These are phyloP conservation scores for Fratercula arctica DNA, from an alignment of 2,797 vertebrate genomes.

Conservation along the genomic window DNA sequence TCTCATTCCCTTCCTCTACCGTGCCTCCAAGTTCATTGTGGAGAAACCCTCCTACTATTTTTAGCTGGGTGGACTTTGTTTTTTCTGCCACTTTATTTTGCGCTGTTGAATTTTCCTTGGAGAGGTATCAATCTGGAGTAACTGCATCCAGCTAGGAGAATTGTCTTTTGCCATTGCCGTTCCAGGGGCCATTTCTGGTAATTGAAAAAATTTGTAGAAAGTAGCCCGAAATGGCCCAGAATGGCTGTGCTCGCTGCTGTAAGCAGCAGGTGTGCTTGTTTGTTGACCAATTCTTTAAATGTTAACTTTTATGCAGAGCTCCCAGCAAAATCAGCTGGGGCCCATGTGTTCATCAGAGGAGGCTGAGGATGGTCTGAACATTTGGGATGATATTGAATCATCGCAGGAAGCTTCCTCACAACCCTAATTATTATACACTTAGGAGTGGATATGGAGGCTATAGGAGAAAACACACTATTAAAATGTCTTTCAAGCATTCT, in stretches of 20 bases:
- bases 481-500: not conserved
- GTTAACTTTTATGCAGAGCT: not conserved
- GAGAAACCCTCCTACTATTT: not conserved
- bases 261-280: conserved; percentile 36
- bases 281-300: not conserved
- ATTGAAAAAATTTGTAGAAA: not conserved
- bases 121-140: not conserved
- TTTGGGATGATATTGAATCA: not conserved
- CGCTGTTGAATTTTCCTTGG: not conserved
- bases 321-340: not conserved
- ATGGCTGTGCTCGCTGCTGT: not conserved
- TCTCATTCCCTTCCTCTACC: not conserved
- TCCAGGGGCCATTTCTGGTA: not conserved
- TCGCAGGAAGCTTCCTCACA: not conserved
- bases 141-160: not conserved
- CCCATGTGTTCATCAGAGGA: not conserved
- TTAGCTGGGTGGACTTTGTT: not conserved
- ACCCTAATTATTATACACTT: not conserved
- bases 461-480: not conserved
- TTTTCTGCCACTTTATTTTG: not conserved
- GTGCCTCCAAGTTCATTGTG: not conserved
- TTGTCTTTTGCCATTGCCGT: not conserved
- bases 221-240: not conserved
- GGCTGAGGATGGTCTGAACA: not conserved
- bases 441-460: not conserved